Conservation (phyloP, 2,797 vertebrate genomes). For the Pseudocheirus occidentalis region DNA sequence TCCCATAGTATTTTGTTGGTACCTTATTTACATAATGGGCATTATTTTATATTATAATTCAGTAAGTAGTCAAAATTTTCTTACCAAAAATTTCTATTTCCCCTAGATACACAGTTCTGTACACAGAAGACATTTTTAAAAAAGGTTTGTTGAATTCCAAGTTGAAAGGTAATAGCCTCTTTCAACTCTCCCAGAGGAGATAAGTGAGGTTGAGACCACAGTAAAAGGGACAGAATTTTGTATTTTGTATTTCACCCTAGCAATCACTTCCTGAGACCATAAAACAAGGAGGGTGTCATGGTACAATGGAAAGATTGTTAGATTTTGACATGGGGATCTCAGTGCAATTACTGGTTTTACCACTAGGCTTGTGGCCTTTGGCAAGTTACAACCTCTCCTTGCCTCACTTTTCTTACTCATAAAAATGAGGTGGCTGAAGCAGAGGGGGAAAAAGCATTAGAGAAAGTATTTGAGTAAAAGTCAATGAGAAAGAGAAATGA, state of each 20-base stretch:
- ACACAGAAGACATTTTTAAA: not conserved
- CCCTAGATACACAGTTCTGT: not conserved
- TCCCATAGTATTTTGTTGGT: not conserved
- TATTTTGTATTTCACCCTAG: not conserved
- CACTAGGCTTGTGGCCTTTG: not conserved
- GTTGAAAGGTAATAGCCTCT: not conserved
- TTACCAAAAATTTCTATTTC: not conserved
- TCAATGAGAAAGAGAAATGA: not conserved
- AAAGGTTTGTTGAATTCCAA: not conserved
- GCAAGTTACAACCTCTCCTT: not conserved
- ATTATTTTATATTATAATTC: not conserved
- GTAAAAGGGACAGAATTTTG: not conserved
- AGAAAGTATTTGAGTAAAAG: not conserved
- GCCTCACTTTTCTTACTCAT: too few relatives aligned
- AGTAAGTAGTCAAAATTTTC: not conserved
- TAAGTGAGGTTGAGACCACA: not conserved
- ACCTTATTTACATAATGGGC: not conserved
- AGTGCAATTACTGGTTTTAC: not conserved
- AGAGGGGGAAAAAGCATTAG: not conserved
- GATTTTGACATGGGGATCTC: not conserved
- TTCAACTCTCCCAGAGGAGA: not conserved
- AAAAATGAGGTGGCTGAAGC: too few relatives aligned
- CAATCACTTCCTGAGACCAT: not conserved
- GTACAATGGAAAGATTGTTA: not conserved
- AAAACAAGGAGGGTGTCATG: not conserved